Evolutionary conservation across 2,797 vertebrate genomes (phyloP), one percentile per base, ranked within the genome.

Genomic region (Balearica regulorum): DNA sequence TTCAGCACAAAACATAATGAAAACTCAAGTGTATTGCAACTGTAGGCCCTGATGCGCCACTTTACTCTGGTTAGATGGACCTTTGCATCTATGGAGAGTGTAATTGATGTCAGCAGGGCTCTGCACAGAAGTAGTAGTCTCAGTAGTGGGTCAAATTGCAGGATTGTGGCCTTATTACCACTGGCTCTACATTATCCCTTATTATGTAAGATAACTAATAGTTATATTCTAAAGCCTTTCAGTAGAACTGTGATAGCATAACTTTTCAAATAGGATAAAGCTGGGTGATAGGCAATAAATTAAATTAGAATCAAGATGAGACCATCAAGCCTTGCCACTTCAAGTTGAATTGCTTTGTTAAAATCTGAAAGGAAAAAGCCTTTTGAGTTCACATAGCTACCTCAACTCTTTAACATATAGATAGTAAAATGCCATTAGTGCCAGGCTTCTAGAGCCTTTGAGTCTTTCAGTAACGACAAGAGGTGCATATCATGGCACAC

Each of bases 321-420:
- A 76, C 90, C 92, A 91, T 97, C 92, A 91, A 96, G 87, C 89
- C 55, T 96, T 93, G 66, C 93, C 91, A 96, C 94, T 97, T 96
- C 82, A 91, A 92, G 92, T 96, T 95, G 96, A 95, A 97, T 97
- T 95, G 96, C 97, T 96, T 97, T 96, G 97, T 97, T 97, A 73
- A 35, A 93, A 88, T 91, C 89, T 97, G 94, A 97, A 97, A 96
- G 89, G 96, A 61, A 92, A 96, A 95, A 97, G 72, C 84, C 94
- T 97, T 97, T 95, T 96, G 95, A 97, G 97, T 96, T 97, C 96
- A 83, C 84, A n/a, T 82, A 93, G 93, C 93, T 97, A 81, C 96
- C 93, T 96, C 91, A 83, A 97, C 84, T 97, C 94, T 97, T 97
- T 94, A 97, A 95, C 95, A 97, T 96, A 96, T 60, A 96, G 94